These are phyloP conservation scores for Chrysina gloriosa DNA, from an alignment of 2,888 invertebrate species.

Conservation along the genomic window DNA sequence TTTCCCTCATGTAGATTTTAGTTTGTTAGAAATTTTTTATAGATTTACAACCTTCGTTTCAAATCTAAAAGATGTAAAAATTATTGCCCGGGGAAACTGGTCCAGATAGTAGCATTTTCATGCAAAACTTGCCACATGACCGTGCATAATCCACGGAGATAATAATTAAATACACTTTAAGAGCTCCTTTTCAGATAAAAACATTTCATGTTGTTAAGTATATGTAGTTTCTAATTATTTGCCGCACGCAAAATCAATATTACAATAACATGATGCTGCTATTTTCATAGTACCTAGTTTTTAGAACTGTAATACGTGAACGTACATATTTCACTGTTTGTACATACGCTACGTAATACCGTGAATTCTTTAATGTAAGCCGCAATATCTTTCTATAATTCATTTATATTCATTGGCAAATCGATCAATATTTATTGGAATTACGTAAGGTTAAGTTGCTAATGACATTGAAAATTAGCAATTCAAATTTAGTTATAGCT, in stretches of 20 bases:
- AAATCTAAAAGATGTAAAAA: too few relatives aligned
- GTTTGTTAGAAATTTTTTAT: too few relatives aligned
- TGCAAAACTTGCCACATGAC: too few relatives aligned
- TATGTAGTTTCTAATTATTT: not conserved
- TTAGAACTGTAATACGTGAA: not conserved
- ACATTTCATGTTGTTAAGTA: not conserved
- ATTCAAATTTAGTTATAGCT: not conserved
- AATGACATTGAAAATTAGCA: slow-evolving; percentile 14
- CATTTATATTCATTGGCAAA: not conserved
- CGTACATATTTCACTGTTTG: not conserved
- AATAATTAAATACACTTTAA: not conserved
- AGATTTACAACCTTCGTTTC: too few relatives aligned
- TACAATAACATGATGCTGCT: not conserved
- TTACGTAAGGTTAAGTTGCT: not conserved
- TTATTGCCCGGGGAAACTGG: too few relatives aligned
- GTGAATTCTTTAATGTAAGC: not conserved
- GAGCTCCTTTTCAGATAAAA: not conserved
- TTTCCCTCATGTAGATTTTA: too few relatives aligned
- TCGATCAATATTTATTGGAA: slow-evolving; percentile 24
- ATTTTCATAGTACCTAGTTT: not conserved
- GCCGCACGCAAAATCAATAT: not conserved
- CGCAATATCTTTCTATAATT: not conserved
- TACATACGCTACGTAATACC: not conserved
- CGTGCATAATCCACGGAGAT: too few relatives aligned
- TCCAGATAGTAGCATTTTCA: too few relatives aligned